Evolutionary conservation across 2,113 vertebrate genomes (phyloP).

Genomic region (Chaenocephalus aceratus): DNA sequence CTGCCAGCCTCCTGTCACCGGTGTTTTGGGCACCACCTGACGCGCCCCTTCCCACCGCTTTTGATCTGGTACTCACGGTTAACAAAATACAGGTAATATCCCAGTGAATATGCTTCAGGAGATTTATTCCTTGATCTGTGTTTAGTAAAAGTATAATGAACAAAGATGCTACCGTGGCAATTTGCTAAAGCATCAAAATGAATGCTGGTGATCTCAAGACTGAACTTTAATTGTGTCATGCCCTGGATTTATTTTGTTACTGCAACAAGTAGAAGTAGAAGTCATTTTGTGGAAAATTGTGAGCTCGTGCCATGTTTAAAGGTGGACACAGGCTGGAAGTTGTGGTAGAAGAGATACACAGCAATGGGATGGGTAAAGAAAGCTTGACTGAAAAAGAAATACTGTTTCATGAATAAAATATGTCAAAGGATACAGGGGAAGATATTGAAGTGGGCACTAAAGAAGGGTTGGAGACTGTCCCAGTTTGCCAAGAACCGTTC

Average conservation of each 20-base stretch:
- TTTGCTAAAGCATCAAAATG: not conserved
- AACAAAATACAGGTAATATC: conserved; percentile 3
- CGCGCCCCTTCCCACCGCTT: conserved; percentile 65
- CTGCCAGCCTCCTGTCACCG: conserved; percentile 13
- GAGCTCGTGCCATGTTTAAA: too few relatives aligned
- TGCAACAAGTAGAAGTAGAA: not conserved
- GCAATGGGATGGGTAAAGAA: not conserved
- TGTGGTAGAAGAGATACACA: not conserved
- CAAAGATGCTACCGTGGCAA: not conserved
- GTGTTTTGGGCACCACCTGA: conserved; percentile 49
- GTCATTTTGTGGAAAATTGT: too few relatives aligned
- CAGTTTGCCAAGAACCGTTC: conserved; percentile 79
- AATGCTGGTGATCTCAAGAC: not conserved
- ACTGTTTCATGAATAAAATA: not conserved
- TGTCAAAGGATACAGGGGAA: conserved; percentile 81
- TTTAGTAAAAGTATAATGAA: not conserved
- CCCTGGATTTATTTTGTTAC: not conserved
- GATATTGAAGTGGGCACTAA: conserved; percentile 73
- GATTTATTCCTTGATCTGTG: not conserved
- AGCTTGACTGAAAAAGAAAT: not conserved
- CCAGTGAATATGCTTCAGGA: not conserved
- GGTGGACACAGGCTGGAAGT: not conserved
- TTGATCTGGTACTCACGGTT: conserved; percentile 72
- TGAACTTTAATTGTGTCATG: not conserved
- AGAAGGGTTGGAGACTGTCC: conserved; percentile 80